Base-by-base conservation (phyloP, 2,888 invertebrate species). In the Epistrophe eligans region DNA sequence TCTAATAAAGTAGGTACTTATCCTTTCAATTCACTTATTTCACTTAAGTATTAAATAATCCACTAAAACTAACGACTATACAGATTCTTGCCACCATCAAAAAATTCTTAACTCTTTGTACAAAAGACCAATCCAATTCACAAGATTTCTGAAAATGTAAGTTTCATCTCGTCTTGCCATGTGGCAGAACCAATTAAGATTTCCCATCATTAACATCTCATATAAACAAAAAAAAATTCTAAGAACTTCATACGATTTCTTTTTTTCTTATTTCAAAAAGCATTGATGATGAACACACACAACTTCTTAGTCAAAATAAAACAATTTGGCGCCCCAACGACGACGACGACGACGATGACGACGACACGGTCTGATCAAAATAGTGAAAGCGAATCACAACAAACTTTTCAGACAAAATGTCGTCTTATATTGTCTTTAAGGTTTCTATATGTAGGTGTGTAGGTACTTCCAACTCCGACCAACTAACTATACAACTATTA, bases 351-450 rank as follows among this genome's bases (percentile, higher is more conserved):
- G n/a, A n/a, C n/a, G n/a, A n/a, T n/a, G n/a, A n/a, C n/a, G n/a
- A n/a, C n/a, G n/a, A n/a, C n/a, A 57, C 55, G 77, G 28, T 77
- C 74, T 58, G 70, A 48, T 60, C 67, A 40, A 43, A 55, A 70
- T 38, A 70, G 55, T 50, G 17, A 74, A 70, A 77, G 17, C n/a
- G 43, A 77, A 64, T 64, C 64, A 64, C 50, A 85, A 43, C 70
- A 71, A 64, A 71, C 82, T 82, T 82, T 58, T 74, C 71, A 85
- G 82, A 85, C 85, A 85, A 81, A 77, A 70, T 58, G 85, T 79
- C 84, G 84, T 77, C 52, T 45, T 5, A 32, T 50, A 38, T 45
- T 45, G 40, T 64, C 60, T 35, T 50, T 40, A 9, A 6, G 13
- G 50, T 38, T 38, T 9, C 9, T 40, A 19, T 11, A n/a, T n/a